Conservation (phyloP, 2,888 invertebrate genomes). For the Cantharis lateralis region DNA sequence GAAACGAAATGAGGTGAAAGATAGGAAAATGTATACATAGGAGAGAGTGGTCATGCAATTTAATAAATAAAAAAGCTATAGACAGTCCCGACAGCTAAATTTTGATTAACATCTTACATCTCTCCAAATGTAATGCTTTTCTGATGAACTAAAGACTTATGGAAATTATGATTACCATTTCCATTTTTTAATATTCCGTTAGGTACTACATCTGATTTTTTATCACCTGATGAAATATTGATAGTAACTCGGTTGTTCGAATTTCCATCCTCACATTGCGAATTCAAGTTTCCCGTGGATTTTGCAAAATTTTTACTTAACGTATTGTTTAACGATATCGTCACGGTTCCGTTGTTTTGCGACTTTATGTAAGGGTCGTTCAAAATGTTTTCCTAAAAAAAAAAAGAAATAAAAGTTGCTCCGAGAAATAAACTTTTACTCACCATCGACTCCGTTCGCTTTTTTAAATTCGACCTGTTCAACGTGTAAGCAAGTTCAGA, state of each 20-base stretch:
- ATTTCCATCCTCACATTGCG: slow-evolving; percentile 30
- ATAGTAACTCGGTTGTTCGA: slow-evolving; percentile 49
- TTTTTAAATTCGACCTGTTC: slow-evolving; percentile 76
- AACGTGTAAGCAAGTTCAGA: slow-evolving; percentile 76
- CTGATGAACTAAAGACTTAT: slow-evolving; percentile 51
- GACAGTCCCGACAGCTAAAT: neutral
- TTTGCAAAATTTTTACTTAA: slow-evolving; percentile 48
- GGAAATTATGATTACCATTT: slow-evolving; percentile 39
- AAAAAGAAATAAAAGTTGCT: neutral
- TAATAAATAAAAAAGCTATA: slow-evolving; percentile 2
- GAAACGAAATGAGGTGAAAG: neutral
- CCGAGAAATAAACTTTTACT: slow-evolving; percentile 43
- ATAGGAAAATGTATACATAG: slow-evolving; percentile 11
- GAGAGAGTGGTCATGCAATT: slow-evolving; percentile 20
- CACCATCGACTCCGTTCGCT: slow-evolving; percentile 71
- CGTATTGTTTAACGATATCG: slow-evolving; percentile 50
- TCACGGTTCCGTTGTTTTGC: slow-evolving; percentile 52
- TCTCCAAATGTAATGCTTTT: slow-evolving; percentile 58
- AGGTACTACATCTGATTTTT: slow-evolving; percentile 54
- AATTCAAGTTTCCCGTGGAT: slow-evolving; percentile 44
- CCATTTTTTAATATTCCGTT: slow-evolving; percentile 45
- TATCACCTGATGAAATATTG: slow-evolving; percentile 44
- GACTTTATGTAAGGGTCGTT: slow-evolving; percentile 48
- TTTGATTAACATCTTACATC: slow-evolving; percentile 49
- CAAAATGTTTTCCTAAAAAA: slow-evolving; percentile 51